These are phyloP conservation scores for Patella depressa DNA, from an alignment of 2,888 invertebrate species.

Conservation along the genomic window DNA sequence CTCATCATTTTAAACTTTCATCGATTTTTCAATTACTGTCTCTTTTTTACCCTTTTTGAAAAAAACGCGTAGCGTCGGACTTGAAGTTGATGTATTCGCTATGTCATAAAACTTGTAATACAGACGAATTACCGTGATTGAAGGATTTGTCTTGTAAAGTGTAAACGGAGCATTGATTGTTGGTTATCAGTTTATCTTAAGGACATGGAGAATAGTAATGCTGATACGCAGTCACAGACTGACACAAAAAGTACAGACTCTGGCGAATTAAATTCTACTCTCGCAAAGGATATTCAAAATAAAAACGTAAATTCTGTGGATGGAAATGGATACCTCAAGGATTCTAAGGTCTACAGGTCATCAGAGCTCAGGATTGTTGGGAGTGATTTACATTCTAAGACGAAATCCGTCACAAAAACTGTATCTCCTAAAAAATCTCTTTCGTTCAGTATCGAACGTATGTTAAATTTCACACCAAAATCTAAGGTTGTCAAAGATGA, in stretches of 20 bases:
- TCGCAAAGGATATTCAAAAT: neutral
- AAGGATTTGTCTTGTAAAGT: neutral
- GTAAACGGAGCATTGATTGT: neutral
- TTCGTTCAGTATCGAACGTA: conserved; percentile 7
- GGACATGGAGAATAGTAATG: neutral
- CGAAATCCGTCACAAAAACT: neutral
- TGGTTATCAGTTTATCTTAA: neutral
- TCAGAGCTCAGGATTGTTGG: neutral
- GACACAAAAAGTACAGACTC: neutral
- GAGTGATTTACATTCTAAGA: neutral
- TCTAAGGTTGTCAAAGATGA: neutral
- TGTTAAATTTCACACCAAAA: neutral
- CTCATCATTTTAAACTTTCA: neutral
- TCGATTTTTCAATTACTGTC: conserved; percentile 4
- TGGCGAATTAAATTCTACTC: conserved; percentile 1
- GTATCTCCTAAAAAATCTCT: neutral
- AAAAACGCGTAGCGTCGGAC: neutral
- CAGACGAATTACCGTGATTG: neutral
- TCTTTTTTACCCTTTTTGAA: neutral
- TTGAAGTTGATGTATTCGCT: conserved; percentile 2
- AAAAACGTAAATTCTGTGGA: neutral
- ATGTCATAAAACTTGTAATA: neutral
- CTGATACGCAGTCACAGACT: neutral
- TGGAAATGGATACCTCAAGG: neutral
- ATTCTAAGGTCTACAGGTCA: neutral